phyloP scores from a whole-genome alignment of 30 jellyfish, hydroid and myxozoan species.

The Morbakka virulenta region DNA sequence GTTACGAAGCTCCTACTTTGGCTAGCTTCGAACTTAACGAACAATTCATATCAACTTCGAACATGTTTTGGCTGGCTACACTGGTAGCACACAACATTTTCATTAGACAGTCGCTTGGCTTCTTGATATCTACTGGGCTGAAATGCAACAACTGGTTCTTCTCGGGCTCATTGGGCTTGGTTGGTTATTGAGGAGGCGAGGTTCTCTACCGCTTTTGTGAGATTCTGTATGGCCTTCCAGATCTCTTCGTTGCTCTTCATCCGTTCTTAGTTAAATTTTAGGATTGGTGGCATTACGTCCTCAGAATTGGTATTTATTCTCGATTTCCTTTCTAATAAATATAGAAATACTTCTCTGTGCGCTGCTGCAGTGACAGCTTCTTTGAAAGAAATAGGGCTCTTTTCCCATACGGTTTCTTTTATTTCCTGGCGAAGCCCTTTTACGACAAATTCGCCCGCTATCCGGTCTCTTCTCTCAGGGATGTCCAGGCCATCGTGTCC shows the following conservation, averaged over 20 bases:
- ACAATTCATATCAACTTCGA: conserved; percentile 28
- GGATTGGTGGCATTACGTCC: conserved; percentile 26
- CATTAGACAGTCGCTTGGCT: conserved; percentile 7
- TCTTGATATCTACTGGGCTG: conserved; percentile 22
- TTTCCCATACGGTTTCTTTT: neutral
- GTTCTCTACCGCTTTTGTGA: conserved; percentile 42
- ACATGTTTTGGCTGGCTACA: conserved; percentile 34
- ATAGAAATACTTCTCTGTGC: conserved; percentile 23
- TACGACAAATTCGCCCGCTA: neutral
- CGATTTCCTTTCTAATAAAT: conserved; percentile 24
- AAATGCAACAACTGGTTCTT: conserved; percentile 26
- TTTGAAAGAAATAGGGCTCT: conserved; percentile 13
- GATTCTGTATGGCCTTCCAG: conserved; percentile 37
- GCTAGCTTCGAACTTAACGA: conserved; percentile 24
- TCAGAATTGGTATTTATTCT: conserved; percentile 17
- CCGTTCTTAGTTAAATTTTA: conserved; percentile 29
- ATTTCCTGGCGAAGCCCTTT: neutral
- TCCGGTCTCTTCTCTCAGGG: conserved; percentile 24
- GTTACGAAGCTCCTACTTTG: conserved; percentile 39
- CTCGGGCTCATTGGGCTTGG: conserved; percentile 34
- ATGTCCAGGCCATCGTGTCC: conserved; percentile 56
- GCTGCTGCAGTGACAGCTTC: conserved; percentile 39
- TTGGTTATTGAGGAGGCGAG: conserved; percentile 35
- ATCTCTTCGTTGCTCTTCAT: conserved; percentile 27
- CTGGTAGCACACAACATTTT: conserved; percentile 7